Percentiles rank a stretch among this genome's conserved stretches.
Conservation (phyloP, 2,888 invertebrate genomes). For the Acanthosepion lycidas region DNA sequence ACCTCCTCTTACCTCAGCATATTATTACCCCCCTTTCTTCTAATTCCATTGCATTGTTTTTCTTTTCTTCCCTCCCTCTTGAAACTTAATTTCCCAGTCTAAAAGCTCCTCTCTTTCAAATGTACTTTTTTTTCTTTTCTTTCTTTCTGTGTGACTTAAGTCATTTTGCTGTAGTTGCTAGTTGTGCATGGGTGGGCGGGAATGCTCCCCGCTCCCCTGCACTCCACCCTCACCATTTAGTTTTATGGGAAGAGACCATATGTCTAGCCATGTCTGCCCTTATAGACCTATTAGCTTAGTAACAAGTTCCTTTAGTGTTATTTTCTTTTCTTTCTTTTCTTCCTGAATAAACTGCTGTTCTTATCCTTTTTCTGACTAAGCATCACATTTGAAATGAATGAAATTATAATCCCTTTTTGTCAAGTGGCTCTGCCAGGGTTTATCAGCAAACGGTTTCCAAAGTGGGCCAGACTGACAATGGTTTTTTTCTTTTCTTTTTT, state of each 20-base stretch:
- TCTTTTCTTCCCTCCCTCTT: no score
- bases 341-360: background rate
- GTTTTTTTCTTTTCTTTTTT: no score
- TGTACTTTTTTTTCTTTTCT: background rate
- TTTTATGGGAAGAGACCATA: conserved; percentile 12
- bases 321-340: background rate
- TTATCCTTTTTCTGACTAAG: no score
- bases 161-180: background rate
- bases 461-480: no score
- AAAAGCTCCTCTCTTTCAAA: background rate
- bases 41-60: no score
- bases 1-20: no score
- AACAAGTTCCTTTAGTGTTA: background rate
- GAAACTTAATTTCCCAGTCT: background rate
- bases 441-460: no score
- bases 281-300: background rate
- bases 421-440: no score
- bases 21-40: no score
- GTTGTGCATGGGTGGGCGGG: background rate
- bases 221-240: background rate
- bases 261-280: background rate
- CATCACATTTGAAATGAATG: no score
- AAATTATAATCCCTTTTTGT: no score
- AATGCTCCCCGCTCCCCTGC: background rate
- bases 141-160: background rate